Evolutionary conservation across 2,888 invertebrate species (phyloP), one percentile per base, ranked within the genome.

Genomic region (Scotopteryx bipunctaria): DNA sequence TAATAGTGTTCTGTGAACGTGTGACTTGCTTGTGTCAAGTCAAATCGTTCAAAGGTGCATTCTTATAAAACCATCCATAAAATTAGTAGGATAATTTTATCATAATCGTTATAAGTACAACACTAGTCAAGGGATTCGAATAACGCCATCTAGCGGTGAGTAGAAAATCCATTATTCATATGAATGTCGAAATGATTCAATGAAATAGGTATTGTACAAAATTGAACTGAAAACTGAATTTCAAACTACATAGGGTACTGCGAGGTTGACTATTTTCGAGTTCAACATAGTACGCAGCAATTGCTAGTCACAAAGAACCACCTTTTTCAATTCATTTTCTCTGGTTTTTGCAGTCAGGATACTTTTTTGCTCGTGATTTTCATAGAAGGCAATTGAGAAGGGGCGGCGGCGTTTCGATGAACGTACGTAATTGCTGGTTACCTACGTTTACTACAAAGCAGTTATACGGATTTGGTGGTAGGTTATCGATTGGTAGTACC

Each of bases 371-470:
- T 4, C n/a, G 9, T 9, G 33, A 11, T 11, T 52, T 19, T 69
- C 61, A 41, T 75, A 75, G 53, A 84, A 81, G n/a, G n/a, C 83
- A 84, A 84, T 0, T 44, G 51, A 82, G 81, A 0, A 84, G 63
- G 0, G 64, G 55, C 6, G 73, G 68, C 1, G 63, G 64, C 0
- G 69, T 4, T 68, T 40, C 48, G 1, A 81, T 61, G 43, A 74
- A 67, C 50, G 72, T 83, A 32, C 78, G 69, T 72, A 75, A 56
- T 15, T 65, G 61, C n/a, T 67, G 63, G 2, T 29, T 51, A 1
- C 65, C 74, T 5, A 58, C 54, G 5, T 61, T 71, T 1, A 83
- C 59, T 5, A 68, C 48, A 1, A 82, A 31, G 0, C 71, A 66
- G 1, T 76, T 66, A 57, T 67, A 71, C 0, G 63, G 61, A 0